phyloP scores from a whole-genome alignment of 2,113 vertebrate species.

The Poeciliopsis retropinna region DNA sequence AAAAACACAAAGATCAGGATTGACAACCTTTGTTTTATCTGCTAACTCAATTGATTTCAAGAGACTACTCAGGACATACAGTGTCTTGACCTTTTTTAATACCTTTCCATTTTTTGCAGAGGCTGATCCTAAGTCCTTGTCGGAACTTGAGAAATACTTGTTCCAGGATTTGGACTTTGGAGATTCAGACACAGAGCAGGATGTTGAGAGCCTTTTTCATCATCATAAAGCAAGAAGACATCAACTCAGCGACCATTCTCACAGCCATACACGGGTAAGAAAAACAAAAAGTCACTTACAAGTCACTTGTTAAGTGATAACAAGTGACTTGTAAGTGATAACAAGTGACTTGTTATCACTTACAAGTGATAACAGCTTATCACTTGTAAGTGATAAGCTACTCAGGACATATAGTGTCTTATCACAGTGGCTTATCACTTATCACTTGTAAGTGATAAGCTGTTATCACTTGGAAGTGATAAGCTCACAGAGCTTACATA shows the following conservation, averaged over 20 bases:
- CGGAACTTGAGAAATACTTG: background rate
- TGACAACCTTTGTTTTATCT: background rate
- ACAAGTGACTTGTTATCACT: no score
- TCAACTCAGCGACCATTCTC: background rate
- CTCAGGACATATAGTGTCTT: no score
- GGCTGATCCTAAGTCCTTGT: background rate
- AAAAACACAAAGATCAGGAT: background rate
- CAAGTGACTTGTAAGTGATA: no score
- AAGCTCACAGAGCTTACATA: no score
- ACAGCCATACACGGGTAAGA: conserved; percentile 40
- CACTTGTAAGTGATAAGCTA: no score
- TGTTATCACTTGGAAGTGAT: no score
- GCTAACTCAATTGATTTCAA: background rate
- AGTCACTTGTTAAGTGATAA: no score
- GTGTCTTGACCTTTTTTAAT: background rate
- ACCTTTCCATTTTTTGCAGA: conserved; percentile 19
- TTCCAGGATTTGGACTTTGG: conserved; percentile 25
- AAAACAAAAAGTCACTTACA: no score
- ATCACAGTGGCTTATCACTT: no score
- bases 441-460: no score
- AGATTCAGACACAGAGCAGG: conserved; percentile 32
- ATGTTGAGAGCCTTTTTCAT: conserved; percentile 8
- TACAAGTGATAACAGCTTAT: no score
- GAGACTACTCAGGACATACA: background rate
- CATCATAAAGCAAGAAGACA: conserved; percentile 3